Evolutionary conservation across 2,797 vertebrate genomes (phyloP).

Genomic region (Liasis olivaceus): DNA sequence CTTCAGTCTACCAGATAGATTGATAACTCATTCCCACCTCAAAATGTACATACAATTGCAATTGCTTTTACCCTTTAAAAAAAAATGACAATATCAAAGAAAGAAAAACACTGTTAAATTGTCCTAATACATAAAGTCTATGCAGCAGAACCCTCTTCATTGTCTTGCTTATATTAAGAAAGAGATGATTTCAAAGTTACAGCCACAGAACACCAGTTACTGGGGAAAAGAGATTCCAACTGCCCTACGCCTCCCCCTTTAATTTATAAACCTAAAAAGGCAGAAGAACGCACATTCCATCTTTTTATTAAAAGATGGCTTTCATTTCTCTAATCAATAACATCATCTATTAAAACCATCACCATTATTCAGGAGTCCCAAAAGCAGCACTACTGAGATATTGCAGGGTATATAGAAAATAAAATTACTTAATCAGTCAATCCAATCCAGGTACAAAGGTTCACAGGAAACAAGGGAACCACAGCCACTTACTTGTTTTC

Average conservation of each 20-base stretch:
- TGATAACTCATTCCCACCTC: neutral
- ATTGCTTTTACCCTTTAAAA: neutral
- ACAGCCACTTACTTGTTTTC: constrained; percentile 69
- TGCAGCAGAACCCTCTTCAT: neutral
- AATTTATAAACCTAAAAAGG: neutral
- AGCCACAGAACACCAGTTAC: neutral
- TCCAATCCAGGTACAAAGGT: neutral
- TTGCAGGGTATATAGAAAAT: neutral
- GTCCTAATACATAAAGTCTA: neutral
- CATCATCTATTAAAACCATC: neutral
- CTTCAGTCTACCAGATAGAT: no score
- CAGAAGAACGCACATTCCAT: neutral
- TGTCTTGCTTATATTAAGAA: neutral
- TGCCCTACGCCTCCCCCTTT: neutral
- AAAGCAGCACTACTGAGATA: neutral
- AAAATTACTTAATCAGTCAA: neutral
- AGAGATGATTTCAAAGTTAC: neutral
- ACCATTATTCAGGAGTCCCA: neutral
- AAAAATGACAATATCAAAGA: neutral
- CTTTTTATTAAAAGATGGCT: neutral
- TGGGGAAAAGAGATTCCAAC: neutral
- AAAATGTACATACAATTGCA: neutral
- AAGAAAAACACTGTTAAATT: neutral
- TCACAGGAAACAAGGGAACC: neutral
- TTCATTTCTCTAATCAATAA: neutral